Evolutionary conservation across 1,140 invertebrate species (phyloP).

Genomic region (Hycleus cichorii): DNA sequence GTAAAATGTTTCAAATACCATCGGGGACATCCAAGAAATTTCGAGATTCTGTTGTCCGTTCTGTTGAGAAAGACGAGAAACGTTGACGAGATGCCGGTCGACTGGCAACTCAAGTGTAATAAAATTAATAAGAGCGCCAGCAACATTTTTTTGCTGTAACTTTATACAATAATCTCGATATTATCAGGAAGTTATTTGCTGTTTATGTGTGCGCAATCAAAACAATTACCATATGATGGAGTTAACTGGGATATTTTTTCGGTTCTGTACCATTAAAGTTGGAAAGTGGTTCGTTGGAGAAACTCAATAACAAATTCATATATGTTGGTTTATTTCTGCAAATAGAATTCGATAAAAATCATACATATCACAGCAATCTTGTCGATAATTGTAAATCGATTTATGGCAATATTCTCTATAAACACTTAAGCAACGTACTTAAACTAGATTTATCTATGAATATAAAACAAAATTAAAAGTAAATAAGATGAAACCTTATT

Average conservation of each 20-base stretch:
- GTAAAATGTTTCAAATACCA: neutral
- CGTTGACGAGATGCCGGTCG: neutral
- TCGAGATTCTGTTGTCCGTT: no score
- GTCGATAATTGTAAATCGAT: constrained; percentile 4
- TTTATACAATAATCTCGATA: neutral
- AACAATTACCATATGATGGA: neutral
- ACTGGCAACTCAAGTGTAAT: neutral
- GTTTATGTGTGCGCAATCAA: neutral
- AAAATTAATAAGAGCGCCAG: neutral
- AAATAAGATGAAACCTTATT: constrained; percentile 2
- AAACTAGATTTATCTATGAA: neutral
- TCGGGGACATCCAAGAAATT: no score
- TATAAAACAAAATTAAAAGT: constrained; percentile 1
- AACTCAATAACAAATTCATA: neutral
- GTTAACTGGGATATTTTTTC: neutral
- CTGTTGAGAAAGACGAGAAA: neutral
- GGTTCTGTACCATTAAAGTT: neutral
- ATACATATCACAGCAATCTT: constrained; percentile 11
- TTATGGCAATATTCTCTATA: constrained; percentile 1
- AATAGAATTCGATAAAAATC: constrained; percentile 13
- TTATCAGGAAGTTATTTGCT: neutral
- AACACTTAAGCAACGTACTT: constrained; percentile 4
- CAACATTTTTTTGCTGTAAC: neutral
- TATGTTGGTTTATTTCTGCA: constrained; percentile 4
- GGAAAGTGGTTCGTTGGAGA: neutral